These are phyloP conservation scores for Hesperia comma DNA, from an alignment of 2,888 invertebrate species.

Conservation along the genomic window DNA sequence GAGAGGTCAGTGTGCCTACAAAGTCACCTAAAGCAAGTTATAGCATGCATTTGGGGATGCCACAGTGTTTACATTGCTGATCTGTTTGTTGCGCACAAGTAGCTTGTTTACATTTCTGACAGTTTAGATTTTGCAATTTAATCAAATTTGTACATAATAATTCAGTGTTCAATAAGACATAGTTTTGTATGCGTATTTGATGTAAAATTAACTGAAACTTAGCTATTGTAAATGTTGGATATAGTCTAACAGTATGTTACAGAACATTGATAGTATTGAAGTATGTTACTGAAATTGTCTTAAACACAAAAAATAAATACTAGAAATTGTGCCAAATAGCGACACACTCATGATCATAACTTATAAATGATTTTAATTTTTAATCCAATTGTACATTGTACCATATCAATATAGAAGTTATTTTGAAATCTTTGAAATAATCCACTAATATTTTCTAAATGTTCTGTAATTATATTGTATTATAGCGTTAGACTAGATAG, in stretches of 20 bases:
- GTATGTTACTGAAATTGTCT: not conserved
- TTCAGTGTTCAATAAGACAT: slow-evolving; percentile 61
- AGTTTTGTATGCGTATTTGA: slow-evolving; percentile 64
- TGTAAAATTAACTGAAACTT: slow-evolving; percentile 31
- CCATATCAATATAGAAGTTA: too few species aligned
- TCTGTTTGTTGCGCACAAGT: slow-evolving; percentile 29
- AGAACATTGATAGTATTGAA: too few species aligned
- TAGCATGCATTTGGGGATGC: too few species aligned
- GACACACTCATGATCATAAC: too few species aligned
- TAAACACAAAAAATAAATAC: not conserved
- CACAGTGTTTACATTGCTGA: too few species aligned
- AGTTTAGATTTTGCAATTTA: slow-evolving; percentile 19
- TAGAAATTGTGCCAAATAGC: slow-evolving; percentile 18
- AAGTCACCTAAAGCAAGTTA: too few species aligned
- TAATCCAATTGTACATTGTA: too few species aligned
- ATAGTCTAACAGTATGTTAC: slow-evolving; percentile 1
- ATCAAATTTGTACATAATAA: slow-evolving; percentile 53
- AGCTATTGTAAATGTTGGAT: slow-evolving; percentile 12
- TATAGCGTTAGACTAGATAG: slow-evolving; percentile 18
- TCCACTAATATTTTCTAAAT: not conserved
- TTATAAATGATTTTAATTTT: too few species aligned
- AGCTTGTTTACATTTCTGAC: slow-evolving; percentile 18
- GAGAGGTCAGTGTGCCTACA: too few species aligned
- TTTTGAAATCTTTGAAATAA: too few species aligned
- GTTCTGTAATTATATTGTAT: slow-evolving; percentile 29